Conservation (phyloP, 2,888 invertebrate species). For the Nephrotoma appendiculata region DNA sequence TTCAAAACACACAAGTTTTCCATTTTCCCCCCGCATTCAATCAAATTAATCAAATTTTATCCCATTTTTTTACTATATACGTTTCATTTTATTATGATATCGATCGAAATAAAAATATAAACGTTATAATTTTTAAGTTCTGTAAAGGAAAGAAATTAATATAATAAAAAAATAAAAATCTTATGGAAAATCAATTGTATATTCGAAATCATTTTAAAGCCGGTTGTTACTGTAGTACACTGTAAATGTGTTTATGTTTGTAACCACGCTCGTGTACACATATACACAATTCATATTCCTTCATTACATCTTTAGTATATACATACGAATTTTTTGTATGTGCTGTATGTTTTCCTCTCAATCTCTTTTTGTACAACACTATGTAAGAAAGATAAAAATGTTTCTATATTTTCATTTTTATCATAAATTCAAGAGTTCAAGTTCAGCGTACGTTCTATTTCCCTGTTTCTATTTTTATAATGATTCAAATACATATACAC, state of each 20-base stretch:
- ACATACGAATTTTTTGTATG: background rate
- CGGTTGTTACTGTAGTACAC: background rate
- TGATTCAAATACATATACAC: background rate
- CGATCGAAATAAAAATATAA: background rate
- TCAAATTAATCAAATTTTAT: background rate
- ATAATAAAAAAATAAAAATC: background rate
- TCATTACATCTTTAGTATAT: background rate
- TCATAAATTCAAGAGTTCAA: background rate
- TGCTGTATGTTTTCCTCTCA: background rate
- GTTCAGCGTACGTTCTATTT: constrained; percentile 4
- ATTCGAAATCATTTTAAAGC: background rate
- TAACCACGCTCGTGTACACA: background rate
- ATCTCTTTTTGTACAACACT: background rate
- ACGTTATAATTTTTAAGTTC: background rate
- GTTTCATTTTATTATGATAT: background rate
- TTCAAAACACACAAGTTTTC: background rate
- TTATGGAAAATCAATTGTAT: background rate
- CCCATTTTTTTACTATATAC: background rate
- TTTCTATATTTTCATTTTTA: background rate
- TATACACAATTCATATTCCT: background rate
- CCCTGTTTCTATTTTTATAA: constrained; percentile 1
- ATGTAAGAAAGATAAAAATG: background rate
- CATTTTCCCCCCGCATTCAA: background rate
- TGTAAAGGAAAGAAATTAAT: background rate
- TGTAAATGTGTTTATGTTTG: background rate